phyloP scores from a whole-genome alignment of 2,888 invertebrate genomes.

The Synergus itoensis region DNA sequence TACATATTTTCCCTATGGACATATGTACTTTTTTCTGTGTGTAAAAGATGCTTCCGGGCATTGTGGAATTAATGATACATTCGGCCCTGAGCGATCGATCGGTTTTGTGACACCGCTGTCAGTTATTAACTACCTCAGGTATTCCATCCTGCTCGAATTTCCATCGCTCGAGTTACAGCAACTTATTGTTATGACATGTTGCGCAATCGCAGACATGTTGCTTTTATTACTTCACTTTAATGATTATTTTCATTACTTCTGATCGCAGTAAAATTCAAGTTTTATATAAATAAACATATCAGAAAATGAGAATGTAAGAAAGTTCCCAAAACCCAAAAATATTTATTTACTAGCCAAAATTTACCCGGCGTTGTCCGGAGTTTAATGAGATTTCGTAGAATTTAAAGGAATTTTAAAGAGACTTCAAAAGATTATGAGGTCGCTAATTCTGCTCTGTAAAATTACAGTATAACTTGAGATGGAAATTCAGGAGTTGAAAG shows the following conservation, averaged over 20 bases:
- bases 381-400: no score
- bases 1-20: neutral
- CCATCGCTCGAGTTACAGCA: constrained; percentile 32
- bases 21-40: neutral
- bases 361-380: no score
- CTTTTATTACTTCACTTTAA: neutral
- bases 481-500: constrained; percentile 1
- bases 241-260: neutral
- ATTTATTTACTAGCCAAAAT: no score
- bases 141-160: constrained; percentile 33
- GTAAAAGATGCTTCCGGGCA: neutral
- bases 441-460: neutral
- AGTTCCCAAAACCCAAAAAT: no score
- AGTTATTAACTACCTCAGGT: constrained; percentile 36
- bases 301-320: no score
- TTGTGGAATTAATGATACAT: constrained; percentile 13
- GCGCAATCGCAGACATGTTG: constrained; percentile 16
- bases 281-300: no score
- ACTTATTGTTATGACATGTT: constrained; percentile 21
- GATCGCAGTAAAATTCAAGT: no score
- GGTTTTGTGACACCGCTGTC: constrained; percentile 17
- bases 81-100: constrained; percentile 9
- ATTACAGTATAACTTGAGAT: neutral
- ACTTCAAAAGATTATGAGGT: no score
- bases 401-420: no score